Percentiles rank a stretch among this genome's conserved stretches.
Evolutionary conservation across 2,888 invertebrate species (phyloP).

Genomic region (Lucinisca nassula): DNA sequence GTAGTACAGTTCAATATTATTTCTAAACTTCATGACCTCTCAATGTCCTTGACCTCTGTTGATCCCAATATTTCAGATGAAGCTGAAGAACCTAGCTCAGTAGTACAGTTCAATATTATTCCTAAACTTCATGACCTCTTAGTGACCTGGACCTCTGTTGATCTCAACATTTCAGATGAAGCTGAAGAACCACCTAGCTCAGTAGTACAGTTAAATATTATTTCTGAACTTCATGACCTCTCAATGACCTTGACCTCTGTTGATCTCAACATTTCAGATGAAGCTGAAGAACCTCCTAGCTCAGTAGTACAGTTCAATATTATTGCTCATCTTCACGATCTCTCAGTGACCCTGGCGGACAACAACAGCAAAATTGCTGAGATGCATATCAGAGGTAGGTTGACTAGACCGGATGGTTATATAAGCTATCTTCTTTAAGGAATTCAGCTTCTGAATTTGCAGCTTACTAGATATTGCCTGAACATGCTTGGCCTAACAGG

Average conservation of each 20-base stretch:
- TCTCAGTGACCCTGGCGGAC: conserved; percentile 92
- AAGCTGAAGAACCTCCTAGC: conserved; percentile 5
- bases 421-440: too few species aligned
- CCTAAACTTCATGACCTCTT: conserved; percentile 91
- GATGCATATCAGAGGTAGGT: conserved; percentile 89
- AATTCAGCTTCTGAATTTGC: too few species aligned
- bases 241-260: conserved; percentile 89
- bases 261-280: neutral
- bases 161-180: too few species aligned
- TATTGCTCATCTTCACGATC: conserved; percentile 91
- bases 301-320: conserved; percentile 86
- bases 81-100: too few species aligned
- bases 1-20: conserved; percentile 89
- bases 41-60: conserved; percentile 89
- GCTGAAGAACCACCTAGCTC: too few species aligned
- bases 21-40: conserved; percentile 90
- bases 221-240: conserved; percentile 91
- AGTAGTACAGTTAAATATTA: conserved; percentile 88
- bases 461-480: too few species aligned
- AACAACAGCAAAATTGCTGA: conserved; percentile 92
- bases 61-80: too few species aligned
- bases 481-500: too few species aligned
- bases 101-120: conserved; percentile 89
- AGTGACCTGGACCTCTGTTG: conserved; percentile 86
- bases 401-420: too few species aligned